Evolutionary conservation across 2,888 invertebrate species (phyloP), one percentile per base, ranked within the genome.

Genomic region (Drosophila cracens): DNA sequence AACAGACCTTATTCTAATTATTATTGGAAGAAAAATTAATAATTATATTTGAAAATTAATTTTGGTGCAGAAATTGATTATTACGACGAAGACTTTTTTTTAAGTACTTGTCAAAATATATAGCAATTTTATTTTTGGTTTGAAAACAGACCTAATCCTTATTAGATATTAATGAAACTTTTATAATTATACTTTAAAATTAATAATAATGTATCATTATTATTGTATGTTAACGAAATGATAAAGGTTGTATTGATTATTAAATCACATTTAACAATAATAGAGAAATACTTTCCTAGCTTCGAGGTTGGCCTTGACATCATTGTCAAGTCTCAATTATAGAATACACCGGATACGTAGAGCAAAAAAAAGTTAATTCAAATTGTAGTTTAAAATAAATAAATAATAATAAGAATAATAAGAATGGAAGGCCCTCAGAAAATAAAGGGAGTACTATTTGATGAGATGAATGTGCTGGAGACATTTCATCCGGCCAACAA

Each of bases 401-500:
- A 13, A 13, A 16, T 1, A 21, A 13, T 11, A 43, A 21, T 13
- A 21, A 25, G 16, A 16, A 16, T 25, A 16, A 16, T 16, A 16
- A 16, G 7, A 8, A 75, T 74, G 74, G 69, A 74, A 0, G 11
- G 5, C 3, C 53, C 31, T 2, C 52, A 54, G 1, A 52, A n/a
- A 3, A 70, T 81, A 0, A 70, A 48, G 27, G 74, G 86, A 31
- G 31, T 31, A 31, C 31, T 3, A 31, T 31, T 31, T 31, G 31
- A 99, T 93, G 99, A 99, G 94, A 97, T 99, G 96, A 99, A 99
- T 94, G 99, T 99, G 79, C 95, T 99, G 88, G 98, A 98, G 76
- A 99, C 99, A 0, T 96, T 98, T 89, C 99, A 99, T 94, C 99
- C 99, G 34, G 95, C 97, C 7, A 98, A 98, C 93, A 99, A 99